A percentile compares a stretch with the other conserved stretches of the same genome.
Evolutionary conservation across 2,113 vertebrate genomes (phyloP).

Genomic region (Uria aalge): DNA sequence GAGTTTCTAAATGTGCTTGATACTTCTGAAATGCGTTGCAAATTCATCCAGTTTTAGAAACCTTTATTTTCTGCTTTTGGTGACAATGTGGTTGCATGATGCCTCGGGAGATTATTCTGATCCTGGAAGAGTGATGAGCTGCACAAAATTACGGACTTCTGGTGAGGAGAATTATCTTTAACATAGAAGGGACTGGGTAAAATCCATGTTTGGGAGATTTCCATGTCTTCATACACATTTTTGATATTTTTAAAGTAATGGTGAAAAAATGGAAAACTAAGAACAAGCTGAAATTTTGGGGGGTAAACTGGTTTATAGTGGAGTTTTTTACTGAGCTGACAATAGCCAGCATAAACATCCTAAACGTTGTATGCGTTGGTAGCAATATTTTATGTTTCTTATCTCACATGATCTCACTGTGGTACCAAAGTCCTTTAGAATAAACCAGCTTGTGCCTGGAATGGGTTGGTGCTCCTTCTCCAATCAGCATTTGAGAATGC

Average conservation of each 20-base stretch:
- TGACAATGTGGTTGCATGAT: neutral
- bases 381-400: neutral
- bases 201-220: neutral
- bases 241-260: neutral
- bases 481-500: neutral
- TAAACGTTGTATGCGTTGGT: neutral
- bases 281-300: neutral
- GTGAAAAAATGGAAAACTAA: neutral
- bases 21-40: fast-evolving
- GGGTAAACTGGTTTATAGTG: neutral
- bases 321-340: neutral
- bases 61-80: fast-evolving
- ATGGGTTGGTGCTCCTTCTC: neutral
- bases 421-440: neutral
- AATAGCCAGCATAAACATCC: neutral
- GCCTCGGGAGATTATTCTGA: neutral
- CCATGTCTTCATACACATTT: neutral
- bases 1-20: neutral
- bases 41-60: neutral
- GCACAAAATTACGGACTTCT: neutral
- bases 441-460: neutral
- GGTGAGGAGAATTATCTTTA: neutral
- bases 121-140: neutral
- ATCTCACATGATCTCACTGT: neutral
- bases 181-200: neutral